These are phyloP conservation scores for Cynaeus angustus DNA, from an alignment of 2,888 invertebrate genomes.

Conservation along the genomic window DNA sequence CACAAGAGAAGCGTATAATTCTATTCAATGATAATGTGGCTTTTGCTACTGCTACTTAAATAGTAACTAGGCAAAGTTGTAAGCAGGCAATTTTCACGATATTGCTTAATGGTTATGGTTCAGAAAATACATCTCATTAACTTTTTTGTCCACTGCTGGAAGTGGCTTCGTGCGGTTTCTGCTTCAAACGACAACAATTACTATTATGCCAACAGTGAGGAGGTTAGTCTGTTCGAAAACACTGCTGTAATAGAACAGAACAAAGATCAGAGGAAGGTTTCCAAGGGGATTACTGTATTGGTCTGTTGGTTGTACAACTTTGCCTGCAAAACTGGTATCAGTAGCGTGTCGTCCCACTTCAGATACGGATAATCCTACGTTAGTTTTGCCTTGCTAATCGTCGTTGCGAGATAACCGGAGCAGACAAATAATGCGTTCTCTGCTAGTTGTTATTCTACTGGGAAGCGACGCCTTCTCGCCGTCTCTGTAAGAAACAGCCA, in stretches of 20 bases:
- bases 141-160: conserved; percentile 5
- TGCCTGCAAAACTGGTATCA: conserved; percentile 49
- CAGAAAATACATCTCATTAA: conserved; percentile 9
- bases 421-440: conserved; percentile 58
- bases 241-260: conserved; percentile 51
- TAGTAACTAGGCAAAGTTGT: conserved; percentile 2
- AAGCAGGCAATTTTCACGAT: conserved; percentile 12
- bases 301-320: conserved; percentile 46
- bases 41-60: not conserved
- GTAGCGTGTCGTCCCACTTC: conserved; percentile 47
- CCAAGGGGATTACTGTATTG: conserved; percentile 45
- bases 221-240: conserved; percentile 50
- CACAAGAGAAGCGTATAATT: not conserved
- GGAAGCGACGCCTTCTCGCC: conserved; percentile 48
- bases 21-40: not conserved
- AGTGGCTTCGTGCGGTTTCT: conserved; percentile 11
- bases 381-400: conserved; percentile 58
- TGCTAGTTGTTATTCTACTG: conserved; percentile 54
- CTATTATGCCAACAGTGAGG: conserved; percentile 35
- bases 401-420: conserved; percentile 56
- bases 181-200: conserved; percentile 33
- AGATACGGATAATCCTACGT: conserved; percentile 56
- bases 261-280: conserved; percentile 46
- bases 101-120: conserved; percentile 5
- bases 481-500: conserved; percentile 42